Base-by-base conservation (phyloP, 2,888 invertebrate species). In the Gryllus longicercus region DNA sequence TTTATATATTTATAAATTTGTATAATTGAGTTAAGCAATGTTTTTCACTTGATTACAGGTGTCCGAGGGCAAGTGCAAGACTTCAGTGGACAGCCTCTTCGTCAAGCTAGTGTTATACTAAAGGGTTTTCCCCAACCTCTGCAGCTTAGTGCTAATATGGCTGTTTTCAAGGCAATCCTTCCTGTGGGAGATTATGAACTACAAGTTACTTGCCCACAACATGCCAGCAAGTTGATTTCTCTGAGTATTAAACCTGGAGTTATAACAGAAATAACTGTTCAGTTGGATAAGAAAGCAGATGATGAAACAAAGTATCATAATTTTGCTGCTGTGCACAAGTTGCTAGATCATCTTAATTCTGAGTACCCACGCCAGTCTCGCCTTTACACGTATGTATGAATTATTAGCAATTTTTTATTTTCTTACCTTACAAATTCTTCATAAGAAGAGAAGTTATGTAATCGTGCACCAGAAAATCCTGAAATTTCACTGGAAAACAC, bases 11-110 rank as follows among this genome's bases (percentile, higher is more conserved):
- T 38, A 38, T 0, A 38, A 38, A 38, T 38, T 38, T 38, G 5
- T 38, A 8, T 4, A 8, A 18, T 51, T 63, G 8, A 18, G n/a
- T 63, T 63, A n/a, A 63, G 12, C 3, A 63, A 63, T 2, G 4
- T 63, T 63, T 4, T 63, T 63, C n/a, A 63, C 63, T 63, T 63
- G 8, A 18, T 63, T 63, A 63, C 63, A 91, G 94, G 96, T 77
- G 88, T 95, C 2, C 88, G 89, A 79, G 96, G 96, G 0, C 91
- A 90, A 84, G 90, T 98, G 1, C 88, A 89, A 81, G 93, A 95
- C 85, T 89, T 88, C 2, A 85, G 89, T 11, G 91, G 91, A 0
- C 87, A 90, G 49, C 92, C 93, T 1, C 87, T 96, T 85, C 89
- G 92, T 1, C 91, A 93, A 80, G 96, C 96, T 0, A 89, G 89